These are phyloP conservation scores for Tetropium fuscum DNA, from an alignment of 2,888 invertebrate species.

Conservation along the genomic window DNA sequence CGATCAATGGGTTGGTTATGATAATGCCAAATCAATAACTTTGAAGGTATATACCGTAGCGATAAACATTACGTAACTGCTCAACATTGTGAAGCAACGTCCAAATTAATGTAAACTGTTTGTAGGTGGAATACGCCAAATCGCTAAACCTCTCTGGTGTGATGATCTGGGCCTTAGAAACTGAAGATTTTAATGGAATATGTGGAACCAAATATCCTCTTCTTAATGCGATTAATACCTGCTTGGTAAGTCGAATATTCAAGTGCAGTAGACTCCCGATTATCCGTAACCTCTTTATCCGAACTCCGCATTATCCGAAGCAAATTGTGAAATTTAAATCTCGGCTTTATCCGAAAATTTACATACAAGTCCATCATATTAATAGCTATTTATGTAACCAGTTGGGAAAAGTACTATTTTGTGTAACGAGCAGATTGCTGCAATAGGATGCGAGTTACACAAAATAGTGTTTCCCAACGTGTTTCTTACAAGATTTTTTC, in stretches of 20 bases:
- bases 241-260: slow-evolving; percentile 26
- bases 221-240: slow-evolving; percentile 70
- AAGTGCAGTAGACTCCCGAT: background rate
- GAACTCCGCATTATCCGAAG: no score
- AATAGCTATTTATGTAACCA: no score
- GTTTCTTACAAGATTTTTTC: no score
- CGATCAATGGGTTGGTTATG: slow-evolving; percentile 79
- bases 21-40: slow-evolving; percentile 70
- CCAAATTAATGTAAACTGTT: background rate
- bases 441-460: no score
- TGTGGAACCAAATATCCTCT: slow-evolving; percentile 74
- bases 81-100: background rate
- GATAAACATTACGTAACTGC: background rate
- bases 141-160: slow-evolving; percentile 69
- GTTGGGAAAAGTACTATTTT: no score
- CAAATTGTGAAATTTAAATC: no score
- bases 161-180: slow-evolving; percentile 86
- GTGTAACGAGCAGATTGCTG: no score
- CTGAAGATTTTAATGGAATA: slow-evolving; percentile 77
- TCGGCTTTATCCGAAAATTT: no score
- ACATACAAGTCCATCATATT: no score
- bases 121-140: slow-evolving; percentile 65
- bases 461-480: no score
- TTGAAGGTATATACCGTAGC: slow-evolving; percentile 65
- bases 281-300: no score